Conservation (phyloP, 2,797 vertebrate species). For the Nannoperca obscura region DNA sequence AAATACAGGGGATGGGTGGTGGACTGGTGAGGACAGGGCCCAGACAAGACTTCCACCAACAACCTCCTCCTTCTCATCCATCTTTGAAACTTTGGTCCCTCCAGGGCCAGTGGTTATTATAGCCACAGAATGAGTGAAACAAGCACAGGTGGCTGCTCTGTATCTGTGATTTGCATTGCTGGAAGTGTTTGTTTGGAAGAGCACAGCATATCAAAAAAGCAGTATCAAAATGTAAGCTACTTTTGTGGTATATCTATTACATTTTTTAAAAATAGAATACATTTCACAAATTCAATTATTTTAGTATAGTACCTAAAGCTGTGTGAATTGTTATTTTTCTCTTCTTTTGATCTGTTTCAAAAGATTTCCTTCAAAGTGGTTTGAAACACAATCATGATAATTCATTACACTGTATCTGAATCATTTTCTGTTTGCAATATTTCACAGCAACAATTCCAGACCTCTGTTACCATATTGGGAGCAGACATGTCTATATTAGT, state of each 20-base stretch:
- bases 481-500: slow-evolving; percentile 69
- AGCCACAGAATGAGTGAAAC: not conserved
- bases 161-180: not conserved
- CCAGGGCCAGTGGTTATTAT: slow-evolving; percentile 7
- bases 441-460: not conserved
- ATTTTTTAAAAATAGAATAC: not conserved
- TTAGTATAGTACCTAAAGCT: not conserved
- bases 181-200: too few relatives aligned
- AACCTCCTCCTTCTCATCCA: slow-evolving; percentile 30
- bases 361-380: slow-evolving; percentile 1
- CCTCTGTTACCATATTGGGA: slow-evolving; percentile 35
- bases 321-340: slow-evolving; percentile 12
- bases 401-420: slow-evolving; percentile 4
- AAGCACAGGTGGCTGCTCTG: not conserved
- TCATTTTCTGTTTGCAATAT: slow-evolving; percentile 4
- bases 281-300: not conserved
- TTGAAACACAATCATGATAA: not conserved
- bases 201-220: too few relatives aligned
- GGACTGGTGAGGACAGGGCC: slow-evolving; percentile 68
- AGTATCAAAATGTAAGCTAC: not conserved
- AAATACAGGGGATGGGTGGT: slow-evolving; percentile 73
- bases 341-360: slow-evolving; percentile 20
- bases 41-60: slow-evolving; percentile 58
- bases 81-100: slow-evolving; percentile 16
- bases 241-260: not conserved